Base-by-base conservation (phyloP, 2,113 vertebrate genomes). In the Elephas maximus region DNA sequence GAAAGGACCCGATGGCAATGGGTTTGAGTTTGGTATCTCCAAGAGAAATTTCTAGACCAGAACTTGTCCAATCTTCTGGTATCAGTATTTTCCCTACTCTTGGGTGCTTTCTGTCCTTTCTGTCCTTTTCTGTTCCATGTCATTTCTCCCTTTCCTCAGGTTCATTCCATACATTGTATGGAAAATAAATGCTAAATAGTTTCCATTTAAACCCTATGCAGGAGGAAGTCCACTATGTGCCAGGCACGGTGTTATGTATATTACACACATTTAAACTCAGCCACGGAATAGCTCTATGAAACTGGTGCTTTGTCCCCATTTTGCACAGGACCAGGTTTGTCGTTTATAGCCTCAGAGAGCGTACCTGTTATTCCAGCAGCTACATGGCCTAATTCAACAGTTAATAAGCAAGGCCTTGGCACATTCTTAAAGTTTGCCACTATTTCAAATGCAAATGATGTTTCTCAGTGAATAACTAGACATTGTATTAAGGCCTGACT, bases 391-490 rank as follows among this genome's bases (percentile, higher is more conserved):
- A 81, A 48, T 96, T 97, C 88, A 93, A 51, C 65, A 77, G 48
- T 84, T 86, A 87, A 67, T 84, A 88, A 96, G 57, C 24, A 69
- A 95, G 63, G 62, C 21, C 20, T 67, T 93, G 95, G 87, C 45
- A 48, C 82, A 67, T 37, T 73, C 76, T 97, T 89, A 92, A 93
- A 95, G 65, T 89, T 67, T 37, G 26, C 62, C 15, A 53, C 79
- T 63, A 77, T 93, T 97, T 98, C 89, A 97, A 87, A 97, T 96
- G 96, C 91, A 97, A 97, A 97, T 95, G 73, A 48, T 93, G 89
- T 93, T 92, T 96, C 85, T 86, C 80, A 93, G 69, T 62, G 57
- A 88, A 73, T 82, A 88, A 85, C 11, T 81, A 92, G 37, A n/a
- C 88, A 45, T 81, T 90, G 93, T 86, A 6, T 67, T 85, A 92